These are phyloP conservation scores for Sesia apiformis DNA, from an alignment of 2,888 invertebrate species.

Conservation along the genomic window DNA sequence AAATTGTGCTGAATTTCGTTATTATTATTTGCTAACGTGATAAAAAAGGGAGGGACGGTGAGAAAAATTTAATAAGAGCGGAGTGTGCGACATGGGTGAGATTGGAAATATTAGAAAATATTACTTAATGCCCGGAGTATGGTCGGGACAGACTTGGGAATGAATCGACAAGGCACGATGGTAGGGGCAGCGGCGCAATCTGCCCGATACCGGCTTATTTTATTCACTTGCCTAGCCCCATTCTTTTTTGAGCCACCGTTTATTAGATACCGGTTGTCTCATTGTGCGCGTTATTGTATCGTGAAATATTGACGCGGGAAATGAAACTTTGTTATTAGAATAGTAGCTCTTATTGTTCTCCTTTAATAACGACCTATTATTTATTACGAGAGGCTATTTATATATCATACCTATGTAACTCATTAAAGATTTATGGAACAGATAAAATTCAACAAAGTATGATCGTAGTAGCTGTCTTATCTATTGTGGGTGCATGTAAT, in stretches of 20 bases:
- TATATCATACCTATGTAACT: too few species aligned
- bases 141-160: background rate
- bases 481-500: too few species aligned
- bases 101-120: constrained; percentile 33
- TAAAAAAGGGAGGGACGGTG: constrained; percentile 17
- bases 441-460: too few species aligned
- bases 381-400: too few species aligned
- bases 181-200: background rate
- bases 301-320: background rate
- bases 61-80: constrained; percentile 49
- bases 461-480: too few species aligned
- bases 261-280: background rate
- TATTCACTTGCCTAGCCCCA: constrained; percentile 5
- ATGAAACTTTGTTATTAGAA: background rate
- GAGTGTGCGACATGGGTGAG: constrained; percentile 26
- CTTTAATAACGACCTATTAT: too few species aligned
- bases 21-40: constrained; percentile 49
- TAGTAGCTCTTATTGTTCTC: background rate
- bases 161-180: background rate
- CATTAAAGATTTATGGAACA: too few species aligned
- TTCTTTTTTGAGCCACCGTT: constrained; percentile 6
- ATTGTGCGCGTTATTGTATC: background rate
- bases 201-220: constrained; percentile 5
- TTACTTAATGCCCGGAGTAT: constrained; percentile 26
- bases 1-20: constrained; percentile 54